phyloP scores from a whole-genome alignment of 2,113 vertebrate genomes.

The Promerops cafer region DNA sequence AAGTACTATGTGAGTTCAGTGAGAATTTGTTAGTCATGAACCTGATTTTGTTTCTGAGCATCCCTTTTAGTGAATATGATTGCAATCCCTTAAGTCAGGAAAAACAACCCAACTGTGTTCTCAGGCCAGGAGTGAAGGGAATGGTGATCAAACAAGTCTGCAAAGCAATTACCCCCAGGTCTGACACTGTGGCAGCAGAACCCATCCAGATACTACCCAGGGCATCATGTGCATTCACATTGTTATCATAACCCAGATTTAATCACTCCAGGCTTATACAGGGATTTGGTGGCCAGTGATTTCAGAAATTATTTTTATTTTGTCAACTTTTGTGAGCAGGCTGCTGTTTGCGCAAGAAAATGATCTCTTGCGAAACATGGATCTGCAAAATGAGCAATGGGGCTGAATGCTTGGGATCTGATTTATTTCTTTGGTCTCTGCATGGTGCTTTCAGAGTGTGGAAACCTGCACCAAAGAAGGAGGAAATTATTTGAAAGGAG shows the following conservation, averaged over 20 bases:
- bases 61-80: not conserved
- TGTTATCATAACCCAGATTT: not conserved
- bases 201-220: not conserved
- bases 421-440: constrained; percentile 15
- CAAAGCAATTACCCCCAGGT: not conserved
- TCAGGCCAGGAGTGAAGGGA: not conserved
- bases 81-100: not conserved
- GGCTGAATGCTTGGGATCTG: not conserved
- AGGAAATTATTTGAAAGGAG: constrained; percentile 1
- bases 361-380: accelerated
- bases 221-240: accelerated
- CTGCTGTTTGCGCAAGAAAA: not conserved
- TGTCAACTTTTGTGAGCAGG: not conserved
- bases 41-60: not conserved
- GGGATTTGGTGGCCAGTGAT: not conserved
- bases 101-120: not conserved
- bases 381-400: not conserved
- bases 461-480: not conserved
- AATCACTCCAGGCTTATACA: not conserved
- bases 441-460: not conserved
- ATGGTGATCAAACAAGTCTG: not conserved
- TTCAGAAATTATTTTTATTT: not conserved
- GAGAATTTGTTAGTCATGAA: not conserved
- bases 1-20: not conserved
- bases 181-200: not conserved